Evolutionary conservation across 64 coral and sea anemone genomes (phyloP).

Genomic region (Porites lutea): DNA sequence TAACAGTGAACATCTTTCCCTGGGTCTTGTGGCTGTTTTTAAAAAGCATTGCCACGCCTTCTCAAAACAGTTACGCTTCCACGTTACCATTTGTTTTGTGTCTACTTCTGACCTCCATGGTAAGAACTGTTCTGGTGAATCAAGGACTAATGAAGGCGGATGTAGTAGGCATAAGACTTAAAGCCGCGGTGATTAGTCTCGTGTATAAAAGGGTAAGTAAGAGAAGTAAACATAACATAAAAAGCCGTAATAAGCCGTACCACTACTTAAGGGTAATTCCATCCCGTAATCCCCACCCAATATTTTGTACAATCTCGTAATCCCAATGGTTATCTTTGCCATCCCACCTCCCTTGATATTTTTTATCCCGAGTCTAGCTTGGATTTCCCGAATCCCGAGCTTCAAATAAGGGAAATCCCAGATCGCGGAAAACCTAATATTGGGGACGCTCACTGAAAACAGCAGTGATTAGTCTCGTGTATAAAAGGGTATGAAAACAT

Average conservation of each 20-base stretch:
- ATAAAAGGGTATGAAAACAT: too few relatives aligned
- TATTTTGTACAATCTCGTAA: too few relatives aligned
- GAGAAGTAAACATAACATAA: background rate
- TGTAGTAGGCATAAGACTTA: background rate
- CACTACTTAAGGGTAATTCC: too few relatives aligned
- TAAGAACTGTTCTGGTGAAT: background rate
- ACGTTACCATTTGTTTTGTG: background rate
- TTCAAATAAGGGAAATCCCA: too few relatives aligned
- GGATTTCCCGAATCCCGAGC: too few relatives aligned
- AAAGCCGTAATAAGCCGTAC: too few relatives aligned
- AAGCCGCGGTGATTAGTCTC: slow-evolving; percentile 24
- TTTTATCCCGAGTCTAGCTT: too few relatives aligned
- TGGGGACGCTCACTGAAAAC: background rate
- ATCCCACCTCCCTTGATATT: too few relatives aligned
- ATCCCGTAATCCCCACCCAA: too few relatives aligned
- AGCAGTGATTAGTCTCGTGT: slow-evolving; percentile 16
- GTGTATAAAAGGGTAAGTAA: slow-evolving; percentile 44
- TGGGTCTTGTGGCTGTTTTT: slow-evolving; percentile 33
- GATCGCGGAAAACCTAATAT: too few relatives aligned
- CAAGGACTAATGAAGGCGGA: background rate
- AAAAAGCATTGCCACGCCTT: background rate
- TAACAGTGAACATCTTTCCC: background rate
- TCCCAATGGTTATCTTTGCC: too few relatives aligned
- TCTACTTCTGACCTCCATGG: background rate
- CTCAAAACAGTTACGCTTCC: background rate